Conservation (phyloP, 2,888 invertebrate species). For the Geophilus truncorum region DNA sequence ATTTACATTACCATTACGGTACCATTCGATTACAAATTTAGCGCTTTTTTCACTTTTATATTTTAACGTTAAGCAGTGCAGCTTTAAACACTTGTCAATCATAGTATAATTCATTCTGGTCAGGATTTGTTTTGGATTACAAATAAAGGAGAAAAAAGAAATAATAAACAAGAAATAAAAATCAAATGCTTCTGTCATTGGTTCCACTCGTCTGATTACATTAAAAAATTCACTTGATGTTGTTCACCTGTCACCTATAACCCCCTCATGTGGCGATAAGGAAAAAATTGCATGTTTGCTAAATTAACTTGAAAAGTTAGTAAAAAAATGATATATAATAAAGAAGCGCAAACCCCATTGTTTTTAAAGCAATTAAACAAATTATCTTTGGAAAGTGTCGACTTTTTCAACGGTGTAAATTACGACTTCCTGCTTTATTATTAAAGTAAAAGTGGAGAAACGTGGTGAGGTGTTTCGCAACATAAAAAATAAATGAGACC, state of each 20-base stretch:
- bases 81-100: no score
- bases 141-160: background rate
- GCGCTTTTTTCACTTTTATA: background rate
- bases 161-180: background rate
- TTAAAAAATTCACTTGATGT: background rate
- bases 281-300: background rate
- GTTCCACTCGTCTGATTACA: slow-evolving; percentile 8
- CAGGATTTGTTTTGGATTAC: no score
- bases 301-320: background rate
- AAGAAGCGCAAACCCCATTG: background rate
- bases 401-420: background rate
- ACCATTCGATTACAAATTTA: no score
- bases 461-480: background rate
- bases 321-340: background rate
- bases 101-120: no score
- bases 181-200: slow-evolving; percentile 8
- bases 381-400: background rate
- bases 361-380: background rate
- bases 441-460: background rate
- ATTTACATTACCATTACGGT: no score
- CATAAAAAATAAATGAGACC: background rate
- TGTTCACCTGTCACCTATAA: slow-evolving; percentile 24
- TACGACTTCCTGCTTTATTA: slow-evolving; percentile 3
- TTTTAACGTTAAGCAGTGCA: background rate
- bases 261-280: slow-evolving; percentile 18